A percentile compares a stretch with the other conserved stretches of the same genome.
Evolutionary conservation across 2,888 invertebrate genomes (phyloP).

Genomic region (Frankliniella fusca): DNA sequence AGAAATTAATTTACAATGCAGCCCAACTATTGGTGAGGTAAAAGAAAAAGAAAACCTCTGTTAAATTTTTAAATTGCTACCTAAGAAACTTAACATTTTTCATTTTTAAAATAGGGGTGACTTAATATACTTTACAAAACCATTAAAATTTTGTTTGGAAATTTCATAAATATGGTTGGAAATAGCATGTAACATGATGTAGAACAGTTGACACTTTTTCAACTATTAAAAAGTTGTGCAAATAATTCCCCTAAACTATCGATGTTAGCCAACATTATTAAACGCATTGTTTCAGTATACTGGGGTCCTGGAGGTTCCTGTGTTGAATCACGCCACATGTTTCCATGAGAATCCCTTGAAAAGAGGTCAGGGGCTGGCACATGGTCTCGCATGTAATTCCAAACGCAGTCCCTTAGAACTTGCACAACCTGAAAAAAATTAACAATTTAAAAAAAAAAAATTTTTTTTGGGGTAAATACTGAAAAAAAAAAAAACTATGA

Average conservation of each 20-base stretch:
- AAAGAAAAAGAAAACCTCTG: not conserved
- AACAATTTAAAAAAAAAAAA: conserved; percentile 28
- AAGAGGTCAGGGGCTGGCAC: conserved; percentile 82
- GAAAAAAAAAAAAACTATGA: conserved; percentile 10
- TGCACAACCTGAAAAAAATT: conserved; percentile 62
- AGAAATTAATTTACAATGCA: no score
- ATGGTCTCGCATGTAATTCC: conserved; percentile 85
- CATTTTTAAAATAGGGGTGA: not conserved
- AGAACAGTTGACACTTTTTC: not conserved
- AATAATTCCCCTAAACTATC: conserved; percentile 71
- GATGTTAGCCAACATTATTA: conserved; percentile 75
- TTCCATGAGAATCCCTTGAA: conserved; percentile 54
- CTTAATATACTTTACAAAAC: no score
- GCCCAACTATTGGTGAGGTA: no score
- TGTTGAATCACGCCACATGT: conserved; percentile 68
- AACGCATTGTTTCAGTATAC: conserved; percentile 74
- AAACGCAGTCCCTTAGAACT: conserved; percentile 77
- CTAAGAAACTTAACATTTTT: not conserved
- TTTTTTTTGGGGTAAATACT: not conserved
- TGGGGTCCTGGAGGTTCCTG: conserved; percentile 64
- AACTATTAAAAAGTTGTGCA: conserved; percentile 61
- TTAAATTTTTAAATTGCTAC: not conserved
- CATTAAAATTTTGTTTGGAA: no score
- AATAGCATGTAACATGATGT: not conserved
- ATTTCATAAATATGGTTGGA: not conserved